Evolutionary conservation across 23 tunicate genomes (phyloP).

Genomic region (Styela clava): DNA sequence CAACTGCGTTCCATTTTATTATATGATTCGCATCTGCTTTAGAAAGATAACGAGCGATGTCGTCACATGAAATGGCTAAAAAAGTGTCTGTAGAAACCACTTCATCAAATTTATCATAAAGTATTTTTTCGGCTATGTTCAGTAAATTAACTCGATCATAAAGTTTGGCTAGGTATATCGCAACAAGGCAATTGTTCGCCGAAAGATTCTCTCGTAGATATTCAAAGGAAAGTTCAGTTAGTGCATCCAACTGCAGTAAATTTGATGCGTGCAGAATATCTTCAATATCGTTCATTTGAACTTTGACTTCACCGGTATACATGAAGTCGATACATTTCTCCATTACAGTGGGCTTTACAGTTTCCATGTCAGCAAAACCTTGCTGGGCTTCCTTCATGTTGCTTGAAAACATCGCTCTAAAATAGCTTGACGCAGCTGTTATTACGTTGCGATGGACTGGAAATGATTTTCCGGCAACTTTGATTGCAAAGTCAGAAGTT

Average conservation of each 20-base stretch:
- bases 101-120: background rate
- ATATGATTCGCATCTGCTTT: background rate
- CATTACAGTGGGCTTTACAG: background rate
- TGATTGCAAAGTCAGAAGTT: background rate
- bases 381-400: background rate
- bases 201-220: background rate
- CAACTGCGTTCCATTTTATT: background rate
- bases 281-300: background rate
- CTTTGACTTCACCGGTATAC: background rate
- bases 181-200: background rate
- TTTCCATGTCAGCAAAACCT: background rate
- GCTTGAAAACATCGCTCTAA: background rate
- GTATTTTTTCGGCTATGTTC: background rate
- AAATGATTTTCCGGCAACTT: background rate
- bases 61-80: background rate
- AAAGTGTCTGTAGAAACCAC: background rate
- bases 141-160: background rate
- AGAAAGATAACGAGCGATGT: background rate
- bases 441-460: background rate
- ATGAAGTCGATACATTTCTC: background rate
- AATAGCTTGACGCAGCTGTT: background rate
- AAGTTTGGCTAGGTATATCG: background rate
- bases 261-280: background rate
- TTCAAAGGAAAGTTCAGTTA: background rate
- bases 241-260: background rate